These are phyloP conservation scores for Galleria mellonella DNA, from an alignment of 1,140 invertebrate genomes.

Conservation along the genomic window DNA sequence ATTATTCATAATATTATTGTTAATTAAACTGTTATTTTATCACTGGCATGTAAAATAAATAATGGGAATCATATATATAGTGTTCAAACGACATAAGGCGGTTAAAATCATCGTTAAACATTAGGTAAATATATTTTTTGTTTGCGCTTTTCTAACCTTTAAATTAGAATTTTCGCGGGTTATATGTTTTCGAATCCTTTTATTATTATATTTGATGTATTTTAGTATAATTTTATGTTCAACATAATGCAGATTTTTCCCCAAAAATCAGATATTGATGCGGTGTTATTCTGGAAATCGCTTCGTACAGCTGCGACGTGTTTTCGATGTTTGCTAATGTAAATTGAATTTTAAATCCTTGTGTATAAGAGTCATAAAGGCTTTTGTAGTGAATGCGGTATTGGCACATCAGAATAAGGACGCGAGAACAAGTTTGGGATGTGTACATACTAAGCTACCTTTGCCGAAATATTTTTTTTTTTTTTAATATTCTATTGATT, in stretches of 20 bases:
- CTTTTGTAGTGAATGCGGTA: neutral
- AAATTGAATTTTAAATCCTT: neutral
- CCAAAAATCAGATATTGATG: neutral
- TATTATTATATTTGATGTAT: neutral
- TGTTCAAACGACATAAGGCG: too few species aligned
- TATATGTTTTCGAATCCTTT: constrained; percentile 1
- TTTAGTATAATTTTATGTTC: neutral
- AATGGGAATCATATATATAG: too few species aligned
- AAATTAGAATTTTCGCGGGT: neutral
- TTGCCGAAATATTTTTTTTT: neutral
- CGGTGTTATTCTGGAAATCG: constrained; percentile 3
- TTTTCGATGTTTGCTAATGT: neutral
- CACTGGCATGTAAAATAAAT: too few species aligned
- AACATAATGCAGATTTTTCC: neutral
- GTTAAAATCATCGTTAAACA: too few species aligned
- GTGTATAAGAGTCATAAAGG: neutral
- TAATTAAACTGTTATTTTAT: too few species aligned
- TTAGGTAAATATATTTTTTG: neutral
- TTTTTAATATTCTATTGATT: neutral
- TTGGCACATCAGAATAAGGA: neutral
- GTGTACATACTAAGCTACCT: neutral
- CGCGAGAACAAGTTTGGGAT: neutral
- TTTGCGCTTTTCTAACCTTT: constrained; percentile 1
- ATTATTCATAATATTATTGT: too few species aligned
- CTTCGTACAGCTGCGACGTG: neutral